Evolutionary conservation across 2,888 invertebrate genomes (phyloP).

Genomic region (Drosophila paranaensis): DNA sequence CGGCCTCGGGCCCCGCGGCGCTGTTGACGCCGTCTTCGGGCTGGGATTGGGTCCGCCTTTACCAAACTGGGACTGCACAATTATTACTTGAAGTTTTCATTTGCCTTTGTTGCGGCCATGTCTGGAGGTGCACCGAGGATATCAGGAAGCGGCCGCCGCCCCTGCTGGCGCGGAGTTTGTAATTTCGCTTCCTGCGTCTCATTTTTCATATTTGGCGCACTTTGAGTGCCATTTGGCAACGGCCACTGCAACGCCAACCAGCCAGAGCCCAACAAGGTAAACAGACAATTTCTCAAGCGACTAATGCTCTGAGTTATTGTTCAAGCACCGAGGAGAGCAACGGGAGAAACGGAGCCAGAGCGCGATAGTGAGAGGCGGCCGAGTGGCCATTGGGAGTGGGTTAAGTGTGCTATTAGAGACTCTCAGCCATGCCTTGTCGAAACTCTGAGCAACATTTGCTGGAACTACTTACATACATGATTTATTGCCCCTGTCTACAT

Average conservation of each 20-base stretch:
- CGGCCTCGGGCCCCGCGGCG: constrained; percentile 47
- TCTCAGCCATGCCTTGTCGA: constrained; percentile 14
- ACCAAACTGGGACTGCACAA: constrained; percentile 47
- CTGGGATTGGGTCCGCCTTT: not conserved
- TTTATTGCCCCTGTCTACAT: constrained; percentile 13
- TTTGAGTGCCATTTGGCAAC: constrained; percentile 78
- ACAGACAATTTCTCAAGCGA: constrained; percentile 81
- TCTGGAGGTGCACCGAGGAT: constrained; percentile 73
- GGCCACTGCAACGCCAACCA: constrained; percentile 32
- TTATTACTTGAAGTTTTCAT: constrained; percentile 77
- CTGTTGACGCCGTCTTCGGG: constrained; percentile 60
- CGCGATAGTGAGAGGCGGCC: not conserved
- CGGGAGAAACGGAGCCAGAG: not conserved
- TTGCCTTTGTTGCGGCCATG: constrained; percentile 53
- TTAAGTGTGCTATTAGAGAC: constrained; percentile 52
- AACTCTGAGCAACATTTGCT: constrained; percentile 12
- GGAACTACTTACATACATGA: constrained; percentile 26
- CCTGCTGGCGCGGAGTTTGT: constrained; percentile 51
- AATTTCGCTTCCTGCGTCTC: constrained; percentile 75
- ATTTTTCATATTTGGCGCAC: constrained; percentile 75
- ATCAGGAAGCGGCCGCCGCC: constrained; percentile 48
- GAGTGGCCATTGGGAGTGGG: constrained; percentile 25
- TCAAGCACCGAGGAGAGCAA: constrained; percentile 10
- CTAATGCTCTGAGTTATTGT: constrained; percentile 79
- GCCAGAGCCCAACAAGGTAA: constrained; percentile 71